Evolutionary conservation across 2,888 invertebrate species (phyloP), one percentile per base, ranked within the genome.

Genomic region (Coelogynopora nodosa): DNA sequence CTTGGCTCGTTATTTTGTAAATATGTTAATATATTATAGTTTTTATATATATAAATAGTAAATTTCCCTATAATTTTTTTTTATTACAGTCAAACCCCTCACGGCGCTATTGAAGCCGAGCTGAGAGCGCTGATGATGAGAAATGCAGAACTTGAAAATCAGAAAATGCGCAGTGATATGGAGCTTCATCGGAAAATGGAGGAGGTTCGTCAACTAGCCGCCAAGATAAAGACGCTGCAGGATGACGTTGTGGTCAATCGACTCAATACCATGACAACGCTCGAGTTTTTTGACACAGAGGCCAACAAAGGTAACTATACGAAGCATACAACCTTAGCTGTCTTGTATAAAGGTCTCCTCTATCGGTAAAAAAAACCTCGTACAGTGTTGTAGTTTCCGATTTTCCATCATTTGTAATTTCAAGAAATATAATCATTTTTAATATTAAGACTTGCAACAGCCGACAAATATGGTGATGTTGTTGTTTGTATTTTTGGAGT

Each of bases 201-300:
- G 13, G 81, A 80, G 23, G 81, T 80, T 13, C 10, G 23, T 13
- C 23, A 80, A 5, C n/a, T 80, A 23, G 81, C 81, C 29, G 23
- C 5, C 10, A 80, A 80, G 81, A 80, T 27, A 13, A 23, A 28
- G 81, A 28, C 10, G 2, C 81, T 80, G 2, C 81, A 80, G 23
- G 81, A 80, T 80, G 81, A 80, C 23, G 81, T 80, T 13, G 27
- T 80, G 10, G 29, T 80, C 81, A 80, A 80, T n/a, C 5, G 81
- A 80, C 27, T 23, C 10, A 80, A 80, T n/a, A 80, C 81, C 10
- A 27, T 80, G 29, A 80, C 23, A 80, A 5, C 23, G 23, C 5
- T 10, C 27, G 2, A 28, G 29, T 80, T 80, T 23, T 80, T 80
- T 80, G 81, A 80, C 10, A 80, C 81, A 2, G 23, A 80, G 29